Evolutionary conservation across 2,113 vertebrate species (phyloP), one percentile per base, ranked within the genome.

Genomic region (Neodontobutis hainanensis): DNA sequence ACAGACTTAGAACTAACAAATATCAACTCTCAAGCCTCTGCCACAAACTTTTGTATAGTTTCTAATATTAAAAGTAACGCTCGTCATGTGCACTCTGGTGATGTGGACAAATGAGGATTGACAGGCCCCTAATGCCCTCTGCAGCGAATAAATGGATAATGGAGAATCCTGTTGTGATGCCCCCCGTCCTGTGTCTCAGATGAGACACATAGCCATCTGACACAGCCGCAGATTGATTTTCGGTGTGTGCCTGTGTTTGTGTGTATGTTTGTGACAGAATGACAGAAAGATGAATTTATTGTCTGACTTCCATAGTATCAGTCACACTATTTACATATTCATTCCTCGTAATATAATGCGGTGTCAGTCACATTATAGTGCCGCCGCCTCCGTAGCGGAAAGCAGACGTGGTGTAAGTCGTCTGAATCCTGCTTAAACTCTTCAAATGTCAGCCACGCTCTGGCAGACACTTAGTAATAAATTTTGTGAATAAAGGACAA

Each of bases 61-160:
- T 32, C 5, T 27, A 10, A 8, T 35, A 55, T 34, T 55, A 55
- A 55, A 19, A 73, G 67, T 61, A 64, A 73, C 78, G 71, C 70
- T 58, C 73, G 59, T 63, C 32, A 65, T 61, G 46, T 65, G 45
- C 49, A 59, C 47, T 34, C 27, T 62, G 60, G 73, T 72, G 53
- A 59, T 58, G 40, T 11, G 78, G 50, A 35, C 76, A 81, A 88
- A 89, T 87, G 73, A 84, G 82, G 85, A 91, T 71, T 89, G 88
- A 88, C 87, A 77, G 80, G 83, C 58, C 78, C 73, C 72, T 73
- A 76, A 88, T 85, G 87, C 78, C 81, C 85, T 84, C 73, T 83
- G 83, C 77, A 68, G 85, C 53, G 61, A 88, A 82, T 86, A 85
- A 86, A 87, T 87, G 80, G 83, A 85, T 85, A 82, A 85, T 88